Evolutionary conservation across 1,140 invertebrate species (phyloP), one percentile per base, ranked within the genome.

Genomic region (Lethrus apterus): DNA sequence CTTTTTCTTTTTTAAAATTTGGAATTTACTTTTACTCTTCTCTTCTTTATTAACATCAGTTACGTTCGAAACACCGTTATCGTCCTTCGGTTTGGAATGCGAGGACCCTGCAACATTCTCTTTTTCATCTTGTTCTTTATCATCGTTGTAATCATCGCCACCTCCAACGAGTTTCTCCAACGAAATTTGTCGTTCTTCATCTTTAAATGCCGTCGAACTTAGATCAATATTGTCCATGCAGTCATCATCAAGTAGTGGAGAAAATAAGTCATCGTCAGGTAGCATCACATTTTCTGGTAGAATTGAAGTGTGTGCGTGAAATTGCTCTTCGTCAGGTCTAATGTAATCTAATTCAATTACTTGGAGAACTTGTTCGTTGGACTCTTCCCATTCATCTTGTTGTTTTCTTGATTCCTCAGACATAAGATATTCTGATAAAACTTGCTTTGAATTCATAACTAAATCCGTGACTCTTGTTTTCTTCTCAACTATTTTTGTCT

Each of bases 341-440:
- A 47, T 29, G 13, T 24, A 41, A 32, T 47, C 45, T 19, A 55
- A 42, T 43, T 55, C 54, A 24, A 55, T 55, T 7, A 52, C 47
- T 24, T 52, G 50, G 3, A 55, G 36, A 4, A 55, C 32, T n/a
- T 40, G 29, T 33, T 55, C 54, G 19, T 52, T 46, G 10, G 15
- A 38, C 19, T 52, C 51, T 21, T 55, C 54, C 54, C 50, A 55
- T n/a, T 50, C 47, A n/a, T 49, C 54, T 13, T 50, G 50, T 10
- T 34, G 35, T n/a, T 38, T 40, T 11, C 44, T 48, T 8, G 47
- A 32, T 31, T 55, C 54, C 15, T 46, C 48, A 14, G 35, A 29
- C 40, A 43, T 43, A 1, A 55, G 26, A 14, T 46, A 42, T 24
- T 50, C 48, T 9, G 24, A 46, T 2, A 55, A 24, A 1, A 44